phyloP scores from a whole-genome alignment of 2,888 invertebrate species.

The Mythimna pallens region DNA sequence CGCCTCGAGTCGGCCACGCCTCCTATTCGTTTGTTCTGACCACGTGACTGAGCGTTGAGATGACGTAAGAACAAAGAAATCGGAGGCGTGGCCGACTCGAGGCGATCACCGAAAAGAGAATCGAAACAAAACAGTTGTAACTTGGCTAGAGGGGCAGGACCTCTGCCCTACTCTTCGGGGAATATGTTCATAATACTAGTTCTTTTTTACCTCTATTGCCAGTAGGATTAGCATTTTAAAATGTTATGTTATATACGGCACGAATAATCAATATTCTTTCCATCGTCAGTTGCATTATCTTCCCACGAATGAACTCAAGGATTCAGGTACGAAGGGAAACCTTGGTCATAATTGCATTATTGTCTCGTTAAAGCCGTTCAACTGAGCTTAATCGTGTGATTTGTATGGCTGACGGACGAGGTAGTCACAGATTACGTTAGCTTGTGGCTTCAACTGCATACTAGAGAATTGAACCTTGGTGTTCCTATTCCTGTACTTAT shows the following conservation, averaged over 20 bases:
- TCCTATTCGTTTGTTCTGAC: no score
- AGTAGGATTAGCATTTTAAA: no score
- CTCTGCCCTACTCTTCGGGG: no score
- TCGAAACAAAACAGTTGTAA: no score
- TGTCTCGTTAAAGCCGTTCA: slow-evolving; percentile 22
- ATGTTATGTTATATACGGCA: neutral
- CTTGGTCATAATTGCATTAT: slow-evolving; percentile 46
- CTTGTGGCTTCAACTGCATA: slow-evolving; percentile 19
- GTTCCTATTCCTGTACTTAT: neutral
- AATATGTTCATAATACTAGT: no score
- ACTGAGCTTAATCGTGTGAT: slow-evolving; percentile 12
- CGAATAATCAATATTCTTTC: neutral
- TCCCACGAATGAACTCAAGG: slow-evolving; percentile 15
- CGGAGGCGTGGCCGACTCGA: no score
- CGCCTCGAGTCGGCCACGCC: no score
- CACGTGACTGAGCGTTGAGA: no score
- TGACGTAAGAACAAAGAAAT: no score
- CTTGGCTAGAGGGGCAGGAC: no score
- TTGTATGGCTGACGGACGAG: neutral
- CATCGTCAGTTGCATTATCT: slow-evolving; percentile 19
- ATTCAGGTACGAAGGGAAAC: slow-evolving; percentile 23
- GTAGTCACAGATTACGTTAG: neutral
- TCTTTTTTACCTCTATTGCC: no score
- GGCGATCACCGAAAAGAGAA: no score
- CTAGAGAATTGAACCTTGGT: neutral